Base-by-base conservation (phyloP, 2,888 invertebrate genomes). In the Eilema depressum region DNA sequence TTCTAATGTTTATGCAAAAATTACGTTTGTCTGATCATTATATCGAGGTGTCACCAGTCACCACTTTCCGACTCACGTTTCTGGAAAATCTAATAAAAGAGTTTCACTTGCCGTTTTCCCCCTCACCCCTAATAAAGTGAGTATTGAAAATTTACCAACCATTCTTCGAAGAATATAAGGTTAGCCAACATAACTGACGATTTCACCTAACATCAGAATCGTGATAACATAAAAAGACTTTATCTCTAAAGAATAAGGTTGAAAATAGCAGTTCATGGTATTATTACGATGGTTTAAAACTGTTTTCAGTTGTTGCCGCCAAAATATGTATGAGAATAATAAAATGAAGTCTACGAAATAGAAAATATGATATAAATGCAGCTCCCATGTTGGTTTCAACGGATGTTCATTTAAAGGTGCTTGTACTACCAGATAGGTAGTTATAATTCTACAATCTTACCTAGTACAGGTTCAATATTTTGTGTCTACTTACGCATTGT, bases 141-240 rank as follows among this genome's bases (percentile, higher is more conserved):
- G 93, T 95, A 96, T 95, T 95, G 95, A 95, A 95, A 95, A 95
- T 95, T 95, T 95, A 95, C 94, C 94, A 94, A 92, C 93, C 93
- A 94, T 95, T 95, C 95, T 95, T 91, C 89, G 88, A 87, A 89
- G 91, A 92, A 92, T 94, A 95, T 93, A 93, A 94, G 92, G 94
- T 94, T 95, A 94, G 91, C 84, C 83, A 80, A 87, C 86, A 88
- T 88, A 88, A 90, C 90, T 89, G 90, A 88, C 88, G 89, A 88
- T 88, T 83, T 86, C 83, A 87, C 88, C 84, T 85, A 86, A 87
- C 88, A 83, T 77, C 70, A 67, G 75, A 69, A 41, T 62, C 4
- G 47, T 20, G 26, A 67, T 76, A 75, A 66, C 11, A 37, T 14
- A 88, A 84, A 70, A 74, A 57, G 72, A 80, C 84, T 83, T 68